Percentiles rank a stretch among this genome's conserved stretches.
Conservation (phyloP, 2,888 invertebrate species). For the Xestia c-nigrum region DNA sequence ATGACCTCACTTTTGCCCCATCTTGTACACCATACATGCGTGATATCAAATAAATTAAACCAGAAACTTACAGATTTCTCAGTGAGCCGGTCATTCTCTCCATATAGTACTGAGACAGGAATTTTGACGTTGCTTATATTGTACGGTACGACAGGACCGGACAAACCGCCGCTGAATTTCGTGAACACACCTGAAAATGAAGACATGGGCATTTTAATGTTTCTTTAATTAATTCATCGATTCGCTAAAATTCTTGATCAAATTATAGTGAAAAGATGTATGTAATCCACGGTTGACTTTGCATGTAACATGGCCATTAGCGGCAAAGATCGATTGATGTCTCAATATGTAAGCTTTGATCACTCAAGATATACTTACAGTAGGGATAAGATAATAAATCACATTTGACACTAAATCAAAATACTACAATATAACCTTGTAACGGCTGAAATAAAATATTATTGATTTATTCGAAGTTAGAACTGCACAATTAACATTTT, state of each 20-base stretch:
- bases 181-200: conserved; percentile 88
- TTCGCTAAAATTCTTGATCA: not conserved
- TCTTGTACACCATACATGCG: not conserved
- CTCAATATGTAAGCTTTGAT: not conserved
- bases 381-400: too few species aligned
- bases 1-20: not conserved
- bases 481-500: too few species aligned
- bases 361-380: not conserved
- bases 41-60: conserved; percentile 1
- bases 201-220: not conserved
- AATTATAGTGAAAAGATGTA: not conserved
- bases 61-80: conserved; percentile 86
- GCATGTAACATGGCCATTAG: not conserved
- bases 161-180: conserved; percentile 88
- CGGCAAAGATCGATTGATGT: not conserved
- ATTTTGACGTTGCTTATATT: conserved; percentile 90
- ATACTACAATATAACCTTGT: too few species aligned
- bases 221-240: not conserved
- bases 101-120: conserved; percentile 91
- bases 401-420: too few species aligned
- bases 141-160: conserved; percentile 90
- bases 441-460: too few species aligned
- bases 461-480: too few species aligned
- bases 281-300: not conserved
- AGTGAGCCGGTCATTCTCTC: conserved; percentile 91